Conservation (phyloP, 1,140 invertebrate genomes). For the Odontomachus brunneus region DNA sequence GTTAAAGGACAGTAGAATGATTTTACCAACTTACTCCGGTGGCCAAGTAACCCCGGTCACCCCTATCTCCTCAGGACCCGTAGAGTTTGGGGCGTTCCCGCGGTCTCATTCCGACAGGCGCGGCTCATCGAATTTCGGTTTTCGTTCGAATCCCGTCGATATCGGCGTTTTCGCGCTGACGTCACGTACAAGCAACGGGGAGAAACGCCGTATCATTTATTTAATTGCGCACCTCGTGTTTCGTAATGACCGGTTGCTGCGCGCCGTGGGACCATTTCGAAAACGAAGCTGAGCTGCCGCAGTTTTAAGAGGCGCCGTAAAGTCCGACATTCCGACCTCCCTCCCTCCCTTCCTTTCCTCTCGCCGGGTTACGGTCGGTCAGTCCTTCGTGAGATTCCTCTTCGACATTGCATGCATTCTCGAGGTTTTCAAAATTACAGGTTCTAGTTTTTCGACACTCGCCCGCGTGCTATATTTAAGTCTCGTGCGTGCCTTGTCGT, state of each 20-base stretch:
- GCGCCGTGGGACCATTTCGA: slow-evolving; percentile 12
- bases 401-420: slow-evolving; percentile 18
- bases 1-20: too few relatives aligned
- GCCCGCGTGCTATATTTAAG: neutral
- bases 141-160: too few relatives aligned
- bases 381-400: slow-evolving; percentile 58
- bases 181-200: slow-evolving; percentile 12
- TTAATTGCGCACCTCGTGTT: slow-evolving; percentile 63
- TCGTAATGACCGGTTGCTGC: slow-evolving; percentile 57
- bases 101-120: neutral
- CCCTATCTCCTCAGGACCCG: too few relatives aligned
- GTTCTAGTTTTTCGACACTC: slow-evolving; percentile 7
- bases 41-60: too few relatives aligned
- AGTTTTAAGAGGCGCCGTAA: slow-evolving; percentile 46
- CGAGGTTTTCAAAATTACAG: slow-evolving; percentile 34
- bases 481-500: too few relatives aligned
- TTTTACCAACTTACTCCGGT: too few relatives aligned
- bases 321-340: slow-evolving; percentile 34
- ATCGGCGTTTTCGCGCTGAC: slow-evolving; percentile 16
- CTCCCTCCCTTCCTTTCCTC: neutral
- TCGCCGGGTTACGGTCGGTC: too few relatives aligned
- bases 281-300: slow-evolving; percentile 24
- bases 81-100: neutral
- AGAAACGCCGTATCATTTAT: slow-evolving; percentile 64
- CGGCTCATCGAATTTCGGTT: slow-evolving; percentile 3